Base-by-base conservation (phyloP, 2,113 vertebrate genomes). In the Murina feae region DNA sequence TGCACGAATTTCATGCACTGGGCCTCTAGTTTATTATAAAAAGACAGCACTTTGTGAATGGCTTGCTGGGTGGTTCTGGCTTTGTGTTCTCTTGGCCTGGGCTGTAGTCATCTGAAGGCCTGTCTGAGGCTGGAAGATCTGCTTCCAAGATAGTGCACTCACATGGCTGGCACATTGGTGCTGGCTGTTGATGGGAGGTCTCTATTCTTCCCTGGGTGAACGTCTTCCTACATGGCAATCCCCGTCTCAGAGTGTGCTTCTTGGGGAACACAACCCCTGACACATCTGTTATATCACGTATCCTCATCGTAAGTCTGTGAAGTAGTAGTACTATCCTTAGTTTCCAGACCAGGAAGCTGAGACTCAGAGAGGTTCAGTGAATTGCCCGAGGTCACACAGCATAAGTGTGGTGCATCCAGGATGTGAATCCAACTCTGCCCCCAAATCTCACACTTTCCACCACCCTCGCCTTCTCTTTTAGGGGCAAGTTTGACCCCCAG, bases 401-500 rank as follows among this genome's bases (percentile, higher is more conserved):
- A 35, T 35, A 21, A 0, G 32, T 12, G 18, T 3, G 28, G 9
- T 60, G 11, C 21, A 32, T 25, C 9, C 6, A 9, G 16, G 30
- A 44, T 6, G 3, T 35, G 58, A 82, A 82, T 65, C 25, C 37
- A 35, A 28, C 39, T 47, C 49, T 83, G 49, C 9, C 16, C 65
- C 42, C 53, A 51, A 9, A 71, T 51, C 49, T 2, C 58, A 63
- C 60, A 63, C 60, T 63, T 63, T 14, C 60, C 76, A 69, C 55
- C 14, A 88, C 21, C 37, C 13, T 94, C n/a, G 1, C 44, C 91
- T 0, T 96, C 80, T 93, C 39, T 63, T 96, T 88, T 95, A 99
- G 99, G 98, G 97, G 98, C 95, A 99, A 99, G 97, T 99, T 99
- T 21, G 99, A 99, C 97, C 99, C 99, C 10, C 98, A 99, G 30